Evolutionary conservation across 2,113 vertebrate species (phyloP), one percentile per base, ranked within the genome.

Genomic region (Axis porcinus): DNA sequence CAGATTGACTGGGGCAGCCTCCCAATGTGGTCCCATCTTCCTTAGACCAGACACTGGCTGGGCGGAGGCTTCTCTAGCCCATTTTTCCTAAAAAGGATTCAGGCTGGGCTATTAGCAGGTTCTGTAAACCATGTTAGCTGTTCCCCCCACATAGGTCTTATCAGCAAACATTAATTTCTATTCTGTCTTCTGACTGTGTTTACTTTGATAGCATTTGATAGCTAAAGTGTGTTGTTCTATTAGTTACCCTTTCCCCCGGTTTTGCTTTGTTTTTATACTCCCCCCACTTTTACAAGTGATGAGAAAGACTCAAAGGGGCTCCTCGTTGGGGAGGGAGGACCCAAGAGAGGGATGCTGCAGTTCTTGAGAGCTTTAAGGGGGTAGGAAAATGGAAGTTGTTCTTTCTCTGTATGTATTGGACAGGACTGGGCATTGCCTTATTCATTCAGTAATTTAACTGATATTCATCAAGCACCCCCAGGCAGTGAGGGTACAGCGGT

Each of bases 191-290:
- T 83, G 55, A 60, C 64, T 0, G 8, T 3, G 76, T 87, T 96
- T 78, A 58, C 28, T 4, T 74, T 67, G 62, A 23, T 4, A 45
- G 74, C 12, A 10, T 47, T 96, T 52, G 10, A 1, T 9, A 23
- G 6, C 85, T 52, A 62, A 55, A 28, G 36, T 1, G 13, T 89
- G 28, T 54, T 17, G 58, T 70, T 78, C 83, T 67, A 27, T 54
- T 36, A 87, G 76, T 85, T 67, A n/a, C 7, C 13, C 16, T 19
- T 40, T 19, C 17, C 11, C 23, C 30, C 30, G 58, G 47, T 60
- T 87, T 82, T 91, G 52, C 78, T 85, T 89, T 81, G 87, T 40
- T 96, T 89, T 82, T 27, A 55, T 21, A 25, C 23, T 58, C n/a
- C 25, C 19, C 15, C 45, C 11, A 19, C 36, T 96, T 95, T 94